phyloP scores from a whole-genome alignment of 2,888 invertebrate species.

The Emmelina monodactyla region DNA sequence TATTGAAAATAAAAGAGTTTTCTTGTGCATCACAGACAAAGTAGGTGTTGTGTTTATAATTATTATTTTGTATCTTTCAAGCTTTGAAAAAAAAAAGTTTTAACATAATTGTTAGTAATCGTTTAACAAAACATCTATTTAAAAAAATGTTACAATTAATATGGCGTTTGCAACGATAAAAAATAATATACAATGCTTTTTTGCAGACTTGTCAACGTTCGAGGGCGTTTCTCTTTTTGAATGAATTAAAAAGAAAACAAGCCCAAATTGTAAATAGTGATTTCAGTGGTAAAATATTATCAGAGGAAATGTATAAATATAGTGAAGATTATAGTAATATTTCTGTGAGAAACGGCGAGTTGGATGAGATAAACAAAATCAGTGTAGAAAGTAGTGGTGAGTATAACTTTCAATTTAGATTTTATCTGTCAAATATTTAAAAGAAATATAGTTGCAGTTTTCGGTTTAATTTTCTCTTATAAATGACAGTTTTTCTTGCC shows the following conservation, averaged over 20 bases:
- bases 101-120: too few relatives aligned
- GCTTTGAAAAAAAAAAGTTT: too few relatives aligned
- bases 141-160: too few relatives aligned
- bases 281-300: slow-evolving; percentile 74
- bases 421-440: too few relatives aligned
- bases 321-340: slow-evolving; percentile 86
- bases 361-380: slow-evolving; percentile 91
- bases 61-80: too few relatives aligned
- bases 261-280: slow-evolving; percentile 83
- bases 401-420: slow-evolving; percentile 15
- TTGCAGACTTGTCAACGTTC: slow-evolving; percentile 89
- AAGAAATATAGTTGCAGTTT: too few relatives aligned
- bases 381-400: slow-evolving; percentile 94
- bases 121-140: too few relatives aligned
- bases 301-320: slow-evolving; percentile 88
- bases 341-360: slow-evolving; percentile 82
- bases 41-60: too few relatives aligned
- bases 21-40: slow-evolving; percentile 93
- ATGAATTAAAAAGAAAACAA: slow-evolving; percentile 87
- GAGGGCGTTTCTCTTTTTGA: slow-evolving; percentile 86
- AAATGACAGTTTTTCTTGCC: too few relatives aligned
- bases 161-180: too few relatives aligned
- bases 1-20: slow-evolving; percentile 79
- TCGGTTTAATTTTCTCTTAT: too few relatives aligned
- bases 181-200: too few relatives aligned